A percentile compares a stretch with the other conserved stretches of the same genome.
phyloP scores from a whole-genome alignment of 2,113 vertebrate species.

The Paramormyrops kingsleyae region DNA sequence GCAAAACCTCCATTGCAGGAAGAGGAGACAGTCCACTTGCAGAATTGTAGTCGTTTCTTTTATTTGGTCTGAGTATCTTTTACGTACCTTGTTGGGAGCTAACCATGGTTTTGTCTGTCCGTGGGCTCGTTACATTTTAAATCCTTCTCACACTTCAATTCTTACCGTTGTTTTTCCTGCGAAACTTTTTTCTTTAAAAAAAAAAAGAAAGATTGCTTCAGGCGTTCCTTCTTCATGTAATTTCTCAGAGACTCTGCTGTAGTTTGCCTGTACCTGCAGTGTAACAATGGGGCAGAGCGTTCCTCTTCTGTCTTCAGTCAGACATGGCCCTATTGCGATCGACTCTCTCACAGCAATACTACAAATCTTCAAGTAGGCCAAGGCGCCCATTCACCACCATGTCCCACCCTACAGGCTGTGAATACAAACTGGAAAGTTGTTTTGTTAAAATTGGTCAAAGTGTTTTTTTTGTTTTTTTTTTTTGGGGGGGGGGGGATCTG shows the following conservation, averaged over 20 bases:
- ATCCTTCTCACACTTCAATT: not conserved
- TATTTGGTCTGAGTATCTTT: not conserved
- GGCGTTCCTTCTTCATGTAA: not conserved
- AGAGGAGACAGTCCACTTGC: not conserved
- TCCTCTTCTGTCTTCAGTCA: not conserved
- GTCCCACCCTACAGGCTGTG: not conserved
- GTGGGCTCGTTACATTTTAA: not conserved
- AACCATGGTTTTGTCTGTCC: not conserved
- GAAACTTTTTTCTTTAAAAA: not conserved
- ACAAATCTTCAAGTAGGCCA: not conserved
- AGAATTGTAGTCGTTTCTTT: not conserved
- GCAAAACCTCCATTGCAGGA: not conserved
- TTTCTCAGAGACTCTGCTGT: not conserved
- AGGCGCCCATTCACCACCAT: not conserved
- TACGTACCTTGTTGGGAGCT: conserved; percentile 1
- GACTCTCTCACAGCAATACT: not conserved
- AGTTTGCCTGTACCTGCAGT: not conserved
- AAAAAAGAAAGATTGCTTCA: not conserved
- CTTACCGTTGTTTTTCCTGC: not conserved
- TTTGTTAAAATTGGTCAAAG: not conserved
- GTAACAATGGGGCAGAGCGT: not conserved
- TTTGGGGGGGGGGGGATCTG: not conserved
- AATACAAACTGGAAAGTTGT: not conserved
- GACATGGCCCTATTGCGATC: not conserved
- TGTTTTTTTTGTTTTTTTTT: not conserved